phyloP scores from a whole-genome alignment of 2,113 vertebrate species.

The Scopus umbretta region DNA sequence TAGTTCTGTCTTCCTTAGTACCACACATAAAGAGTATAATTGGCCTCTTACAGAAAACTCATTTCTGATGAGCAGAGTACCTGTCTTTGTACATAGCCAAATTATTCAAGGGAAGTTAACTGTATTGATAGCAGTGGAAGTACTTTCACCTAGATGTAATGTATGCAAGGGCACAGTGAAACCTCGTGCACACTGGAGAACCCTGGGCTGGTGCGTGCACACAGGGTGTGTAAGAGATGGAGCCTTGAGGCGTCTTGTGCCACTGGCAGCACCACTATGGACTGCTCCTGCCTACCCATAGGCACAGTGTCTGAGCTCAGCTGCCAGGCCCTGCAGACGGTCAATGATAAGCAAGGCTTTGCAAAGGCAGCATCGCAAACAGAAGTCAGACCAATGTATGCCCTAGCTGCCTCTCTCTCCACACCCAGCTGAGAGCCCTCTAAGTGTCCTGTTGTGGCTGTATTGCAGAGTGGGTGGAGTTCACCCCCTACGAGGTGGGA shows the following conservation, averaged over 20 bases:
- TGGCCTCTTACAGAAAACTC: background rate
- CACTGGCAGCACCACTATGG: background rate
- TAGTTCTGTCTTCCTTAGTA: background rate
- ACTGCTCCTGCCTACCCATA: background rate
- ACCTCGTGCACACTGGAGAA: fast-evolving
- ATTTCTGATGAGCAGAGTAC: background rate
- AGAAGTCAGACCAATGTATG: background rate
- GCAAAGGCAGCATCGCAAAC: background rate
- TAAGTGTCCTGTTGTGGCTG: background rate
- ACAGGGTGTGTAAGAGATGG: fast-evolving
- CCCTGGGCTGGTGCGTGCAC: background rate
- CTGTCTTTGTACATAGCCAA: background rate
- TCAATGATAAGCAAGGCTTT: background rate
- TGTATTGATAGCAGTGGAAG: background rate
- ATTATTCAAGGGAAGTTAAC: background rate
- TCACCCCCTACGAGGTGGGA: conserved; percentile 75
- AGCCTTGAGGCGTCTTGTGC: background rate
- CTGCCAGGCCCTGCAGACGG: fast-evolving
- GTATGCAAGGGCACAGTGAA: background rate
- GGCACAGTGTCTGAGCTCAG: background rate
- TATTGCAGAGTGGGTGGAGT: conserved; percentile 78
- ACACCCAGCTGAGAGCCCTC: fast-evolving
- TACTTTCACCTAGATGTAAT: background rate
- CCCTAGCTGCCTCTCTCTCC: background rate
- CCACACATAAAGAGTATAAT: background rate